phyloP scores from a whole-genome alignment of 2,888 invertebrate species.

The Lapara coniferarum region DNA sequence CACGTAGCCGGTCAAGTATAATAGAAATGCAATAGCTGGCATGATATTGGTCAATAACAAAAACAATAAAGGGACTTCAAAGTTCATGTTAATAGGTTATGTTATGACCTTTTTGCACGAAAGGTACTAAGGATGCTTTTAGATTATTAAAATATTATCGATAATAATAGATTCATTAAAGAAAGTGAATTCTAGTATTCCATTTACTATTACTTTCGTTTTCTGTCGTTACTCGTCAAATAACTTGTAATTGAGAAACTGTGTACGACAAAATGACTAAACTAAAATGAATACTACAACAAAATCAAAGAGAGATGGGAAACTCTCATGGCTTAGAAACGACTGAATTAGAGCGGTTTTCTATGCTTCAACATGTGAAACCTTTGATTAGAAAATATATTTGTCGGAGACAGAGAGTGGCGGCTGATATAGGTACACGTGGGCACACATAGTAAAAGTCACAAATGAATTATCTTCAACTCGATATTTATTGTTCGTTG shows the following conservation, averaged over 20 bases:
- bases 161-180: neutral
- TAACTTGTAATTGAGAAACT: neutral
- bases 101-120: neutral
- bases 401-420: no score
- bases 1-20: neutral
- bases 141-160: neutral
- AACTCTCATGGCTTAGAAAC: neutral
- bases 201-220: no score
- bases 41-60: neutral
- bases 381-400: neutral
- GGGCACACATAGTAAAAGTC: no score
- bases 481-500: no score
- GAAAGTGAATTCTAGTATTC: no score
- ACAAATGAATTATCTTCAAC: no score
- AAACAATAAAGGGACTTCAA: neutral
- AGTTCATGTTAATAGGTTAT: neutral
- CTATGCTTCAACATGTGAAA: conserved; percentile 5
- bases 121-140: neutral
- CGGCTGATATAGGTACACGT: no score
- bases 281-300: neutral
- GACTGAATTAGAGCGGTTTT: neutral
- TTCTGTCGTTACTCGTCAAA: neutral
- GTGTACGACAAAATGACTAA: neutral
- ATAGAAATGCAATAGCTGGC: neutral
- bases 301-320: neutral